These are phyloP conservation scores for Nicator chloris DNA, from an alignment of 2,113 vertebrate genomes.

Conservation along the genomic window DNA sequence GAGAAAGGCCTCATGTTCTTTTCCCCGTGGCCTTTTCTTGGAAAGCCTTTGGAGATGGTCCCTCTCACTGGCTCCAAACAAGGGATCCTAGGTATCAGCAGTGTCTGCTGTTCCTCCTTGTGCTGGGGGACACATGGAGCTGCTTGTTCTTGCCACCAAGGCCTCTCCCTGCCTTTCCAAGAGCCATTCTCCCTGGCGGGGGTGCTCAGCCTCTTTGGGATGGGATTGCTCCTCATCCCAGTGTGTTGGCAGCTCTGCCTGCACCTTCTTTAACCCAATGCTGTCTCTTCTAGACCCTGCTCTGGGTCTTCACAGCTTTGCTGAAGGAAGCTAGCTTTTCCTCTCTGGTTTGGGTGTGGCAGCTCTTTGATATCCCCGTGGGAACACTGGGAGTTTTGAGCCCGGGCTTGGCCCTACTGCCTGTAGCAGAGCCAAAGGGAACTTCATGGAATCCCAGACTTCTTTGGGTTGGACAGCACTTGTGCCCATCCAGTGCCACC, in stretches of 20 bases:
- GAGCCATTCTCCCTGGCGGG: background rate
- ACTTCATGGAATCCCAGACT: background rate
- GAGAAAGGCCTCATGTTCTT: background rate
- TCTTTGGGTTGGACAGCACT: fast-evolving
- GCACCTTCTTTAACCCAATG: background rate
- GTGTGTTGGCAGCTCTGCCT: fast-evolving
- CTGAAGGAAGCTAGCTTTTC: background rate
- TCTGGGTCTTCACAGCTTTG: background rate
- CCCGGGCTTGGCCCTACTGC: fast-evolving
- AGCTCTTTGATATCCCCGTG: background rate
- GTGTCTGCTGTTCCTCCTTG: background rate
- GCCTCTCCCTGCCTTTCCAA: background rate
- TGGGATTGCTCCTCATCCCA: background rate
- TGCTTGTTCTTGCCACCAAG: background rate
- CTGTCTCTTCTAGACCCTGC: background rate
- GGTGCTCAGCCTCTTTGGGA: background rate
- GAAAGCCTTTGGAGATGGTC: background rate
- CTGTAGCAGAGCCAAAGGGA: background rate
- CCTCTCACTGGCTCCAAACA: background rate
- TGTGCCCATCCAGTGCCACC: fast-evolving
- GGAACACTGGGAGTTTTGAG: background rate
- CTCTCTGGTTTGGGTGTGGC: too few relatives aligned
- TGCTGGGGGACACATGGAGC: background rate
- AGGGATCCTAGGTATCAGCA: fast-evolving
- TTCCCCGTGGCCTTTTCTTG: fast-evolving